Percentiles rank a stretch among this genome's conserved stretches.
Conservation (phyloP, 2,888 invertebrate species). For the Drosophila meridiana region DNA sequence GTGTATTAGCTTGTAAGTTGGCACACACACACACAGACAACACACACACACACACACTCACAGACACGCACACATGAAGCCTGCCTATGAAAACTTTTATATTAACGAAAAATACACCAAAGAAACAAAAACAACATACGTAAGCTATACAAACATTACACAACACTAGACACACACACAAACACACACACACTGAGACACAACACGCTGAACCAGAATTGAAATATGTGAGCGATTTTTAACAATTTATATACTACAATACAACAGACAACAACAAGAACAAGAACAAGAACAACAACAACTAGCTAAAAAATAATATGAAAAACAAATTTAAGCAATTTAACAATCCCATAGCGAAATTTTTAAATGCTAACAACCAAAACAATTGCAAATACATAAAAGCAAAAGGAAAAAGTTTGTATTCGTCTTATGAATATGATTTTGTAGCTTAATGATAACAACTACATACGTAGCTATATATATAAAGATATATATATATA, state of each 20-base stretch:
- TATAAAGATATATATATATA: conserved; percentile 32
- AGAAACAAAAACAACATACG: conserved; percentile 57
- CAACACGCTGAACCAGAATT: conserved; percentile 65
- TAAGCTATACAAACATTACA: conserved; percentile 46
- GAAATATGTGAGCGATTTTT: conserved; percentile 71
- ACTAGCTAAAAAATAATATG: conserved; percentile 63
- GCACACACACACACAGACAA: conserved; percentile 43
- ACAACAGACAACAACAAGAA: conserved; percentile 42
- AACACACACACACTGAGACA: conserved; percentile 20
- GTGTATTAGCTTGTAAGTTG: conserved; percentile 72
- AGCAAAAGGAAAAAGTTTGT: conserved; percentile 52
- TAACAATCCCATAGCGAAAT: conserved; percentile 80
- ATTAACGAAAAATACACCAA: conserved; percentile 63
- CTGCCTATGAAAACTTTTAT: conserved; percentile 76
- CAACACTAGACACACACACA: conserved; percentile 26
- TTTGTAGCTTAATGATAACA: conserved; percentile 76
- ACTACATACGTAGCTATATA: conserved; percentile 72
- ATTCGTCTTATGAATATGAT: conserved; percentile 73
- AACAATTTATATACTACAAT: conserved; percentile 65
- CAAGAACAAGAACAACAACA: conserved; percentile 28
- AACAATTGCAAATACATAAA: conserved; percentile 54
- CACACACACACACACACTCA: conserved; percentile 28
- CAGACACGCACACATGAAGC: conserved; percentile 41
- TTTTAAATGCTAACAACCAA: conserved; percentile 63
- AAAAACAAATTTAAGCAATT: conserved; percentile 64